Base-by-base conservation (phyloP, 2,888 invertebrate genomes). In the Biston betularia region DNA sequence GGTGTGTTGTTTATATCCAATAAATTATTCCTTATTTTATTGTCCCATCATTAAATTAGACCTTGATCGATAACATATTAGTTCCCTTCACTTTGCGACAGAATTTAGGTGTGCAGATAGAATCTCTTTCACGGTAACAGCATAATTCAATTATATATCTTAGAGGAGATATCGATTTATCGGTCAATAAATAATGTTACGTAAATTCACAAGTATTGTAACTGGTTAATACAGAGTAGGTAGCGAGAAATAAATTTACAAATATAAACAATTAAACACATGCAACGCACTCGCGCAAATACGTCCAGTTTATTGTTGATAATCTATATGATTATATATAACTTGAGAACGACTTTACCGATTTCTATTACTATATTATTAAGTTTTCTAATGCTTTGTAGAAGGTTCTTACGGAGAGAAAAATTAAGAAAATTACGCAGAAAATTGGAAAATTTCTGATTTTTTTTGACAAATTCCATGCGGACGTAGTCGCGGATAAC, bases 301-400 rank as follows among this genome's bases (percentile, higher is more conserved):
- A 79, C 79, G 72, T 68, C 65, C 63, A 72, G 71, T 81, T 82
- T 79, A 82, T 78, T 78, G 73, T 80, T 75, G 75, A 78, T 79
- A 69, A 79, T 24, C 24, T 2, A 24, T 24, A 24, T 24, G n/a
- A n/a, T n/a, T n/a, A n/a, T n/a, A n/a, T 24, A 24, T 24, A 24
- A 24, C 24, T 24, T 24, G 24, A 24, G 24, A 24, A 24, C 24
- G 24, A 24, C 24, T 24, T 24, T 24, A 24, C 24, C 24, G 24
- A 24, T 3, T 24, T 24, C 24, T 1, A 2, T 24, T 2, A 24
- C 3, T 24, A 2, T 24, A 2, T 24, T 24, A 2, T 24, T 24
- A 24, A 24, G 24, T 2, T 24, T 24, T 24, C 24, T 24, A 24
- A 3, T 24, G 3, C 24, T 24, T 24, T 24, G 24, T 3, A 24